Evolutionary conservation across 2,113 vertebrate genomes (phyloP), one percentile per base, ranked within the genome.

Genomic region (Cisticola juncidis): DNA sequence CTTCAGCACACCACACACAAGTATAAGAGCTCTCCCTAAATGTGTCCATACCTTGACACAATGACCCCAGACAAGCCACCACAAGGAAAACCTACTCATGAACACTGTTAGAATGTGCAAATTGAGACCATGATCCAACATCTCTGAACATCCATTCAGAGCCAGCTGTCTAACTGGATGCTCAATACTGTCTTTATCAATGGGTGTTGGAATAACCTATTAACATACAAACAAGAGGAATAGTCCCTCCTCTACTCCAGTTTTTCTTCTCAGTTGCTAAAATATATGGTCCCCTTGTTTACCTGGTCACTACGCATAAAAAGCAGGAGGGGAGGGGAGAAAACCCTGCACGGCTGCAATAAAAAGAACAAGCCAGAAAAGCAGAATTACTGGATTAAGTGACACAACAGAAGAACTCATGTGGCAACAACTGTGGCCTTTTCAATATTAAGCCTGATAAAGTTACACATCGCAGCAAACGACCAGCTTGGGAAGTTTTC

Each of bases 41-140:
- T 1, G 2, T 2, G 14, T 10, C 19, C 7, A 2, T 6, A 48
- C 15, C 36, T 53, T 45, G 24, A n/a, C 35, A 11, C 35, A 31
- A 31, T 3, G 45, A 36, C 3, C 5, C 3, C 0, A 57, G 9
- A 69, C 0, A 0, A 80, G 1, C n/a, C 24, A 35, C 15, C 26
- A 29, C 0, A 0, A 47, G 9, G 14, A 83, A 86, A 58, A 35
- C 2, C 28, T 25, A 20, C 26, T 19, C 22, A 1, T 9, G 28
- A 16, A 15, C 56, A 24, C 42, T 12, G 3, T 11, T 18, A 69
- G 35, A 48, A 2, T 1, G 9, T n/a, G n/a, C 62, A 64, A 76
- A 56, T 19, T 42, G 61, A 79, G 40, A 31, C 24, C 53, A 9
- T 0, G 23, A 48, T 19, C 28, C 48, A 88, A 53, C 36, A 88